Conservation (phyloP, 1,140 invertebrate species). For the Drosophila bocki region DNA sequence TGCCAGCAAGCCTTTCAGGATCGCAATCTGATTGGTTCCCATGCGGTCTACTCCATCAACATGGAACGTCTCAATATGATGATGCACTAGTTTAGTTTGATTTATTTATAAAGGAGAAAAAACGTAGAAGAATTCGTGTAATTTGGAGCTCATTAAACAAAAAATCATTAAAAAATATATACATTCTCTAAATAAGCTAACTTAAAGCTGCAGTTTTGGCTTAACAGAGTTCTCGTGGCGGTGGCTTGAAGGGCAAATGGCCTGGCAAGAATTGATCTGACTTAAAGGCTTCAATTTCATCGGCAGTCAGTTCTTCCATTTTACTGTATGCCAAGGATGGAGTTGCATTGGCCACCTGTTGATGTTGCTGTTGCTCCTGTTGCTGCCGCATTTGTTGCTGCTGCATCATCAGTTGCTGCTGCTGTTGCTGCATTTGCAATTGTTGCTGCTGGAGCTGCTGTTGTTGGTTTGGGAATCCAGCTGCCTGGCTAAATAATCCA, state of each 20-base stretch:
- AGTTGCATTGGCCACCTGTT: background rate
- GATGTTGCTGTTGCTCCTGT: conserved; percentile 12
- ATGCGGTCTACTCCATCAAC: conserved; percentile 87
- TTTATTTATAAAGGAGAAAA: background rate
- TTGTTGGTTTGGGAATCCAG: conserved; percentile 31
- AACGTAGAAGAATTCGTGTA: background rate
- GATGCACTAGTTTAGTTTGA: conserved; percentile 84
- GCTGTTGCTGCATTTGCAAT: conserved; percentile 23
- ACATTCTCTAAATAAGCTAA: conserved; percentile 7
- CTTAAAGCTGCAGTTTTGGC: background rate
- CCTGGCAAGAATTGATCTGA: conserved; percentile 64
- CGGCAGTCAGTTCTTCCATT: conserved; percentile 63
- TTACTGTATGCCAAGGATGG: conserved; percentile 54
- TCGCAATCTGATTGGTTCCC: conserved; percentile 87
- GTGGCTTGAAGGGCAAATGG: conserved; percentile 71
- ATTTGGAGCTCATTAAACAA: background rate
- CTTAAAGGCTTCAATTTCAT: conserved; percentile 80
- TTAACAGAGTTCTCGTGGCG: conserved; percentile 72
- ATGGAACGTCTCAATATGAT: conserved; percentile 87
- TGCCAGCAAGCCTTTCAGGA: conserved; percentile 86
- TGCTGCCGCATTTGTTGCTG: conserved; percentile 14
- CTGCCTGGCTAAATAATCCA: conserved; percentile 47
- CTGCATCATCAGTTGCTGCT: conserved; percentile 9
- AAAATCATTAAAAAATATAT: background rate
- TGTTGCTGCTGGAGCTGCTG: conserved; percentile 40